Percentiles rank a stretch among this genome's conserved stretches.
Conservation (phyloP, 23 tunicate genomes). For the Ciona savignyi region DNA sequence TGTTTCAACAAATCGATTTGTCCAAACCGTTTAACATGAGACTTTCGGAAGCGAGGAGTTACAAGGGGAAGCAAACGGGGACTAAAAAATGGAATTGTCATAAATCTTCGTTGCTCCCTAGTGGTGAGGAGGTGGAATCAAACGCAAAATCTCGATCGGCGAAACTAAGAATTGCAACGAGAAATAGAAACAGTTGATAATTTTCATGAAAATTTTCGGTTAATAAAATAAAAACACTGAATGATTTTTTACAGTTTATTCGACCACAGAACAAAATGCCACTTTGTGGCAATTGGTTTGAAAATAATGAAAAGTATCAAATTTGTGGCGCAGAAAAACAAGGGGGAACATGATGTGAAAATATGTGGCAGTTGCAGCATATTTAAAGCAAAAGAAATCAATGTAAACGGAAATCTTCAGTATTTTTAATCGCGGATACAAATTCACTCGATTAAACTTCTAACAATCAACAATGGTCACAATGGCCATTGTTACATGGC, state of each 20-base stretch:
- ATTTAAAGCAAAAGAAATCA: no score
- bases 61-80: not conserved
- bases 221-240: no score
- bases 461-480: not conserved
- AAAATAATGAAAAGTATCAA: no score
- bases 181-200: not conserved
- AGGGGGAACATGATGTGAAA: no score
- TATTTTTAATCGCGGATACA: no score
- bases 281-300: no score
- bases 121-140: constrained; percentile 19
- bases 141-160: constrained; percentile 82
- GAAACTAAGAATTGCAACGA: constrained; percentile 43
- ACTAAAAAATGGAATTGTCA: not conserved
- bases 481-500: not conserved
- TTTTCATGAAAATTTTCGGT: not conserved
- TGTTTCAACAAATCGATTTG: not conserved
- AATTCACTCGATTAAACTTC: no score
- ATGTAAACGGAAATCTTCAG: no score
- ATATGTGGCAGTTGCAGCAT: no score
- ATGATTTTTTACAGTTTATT: no score
- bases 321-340: no score
- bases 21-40: not conserved
- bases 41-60: not conserved
- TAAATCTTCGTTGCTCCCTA: constrained; percentile 7
- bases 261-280: no score